phyloP scores from a whole-genome alignment of 1,140 invertebrate species.

The Marisa cornuarietis region DNA sequence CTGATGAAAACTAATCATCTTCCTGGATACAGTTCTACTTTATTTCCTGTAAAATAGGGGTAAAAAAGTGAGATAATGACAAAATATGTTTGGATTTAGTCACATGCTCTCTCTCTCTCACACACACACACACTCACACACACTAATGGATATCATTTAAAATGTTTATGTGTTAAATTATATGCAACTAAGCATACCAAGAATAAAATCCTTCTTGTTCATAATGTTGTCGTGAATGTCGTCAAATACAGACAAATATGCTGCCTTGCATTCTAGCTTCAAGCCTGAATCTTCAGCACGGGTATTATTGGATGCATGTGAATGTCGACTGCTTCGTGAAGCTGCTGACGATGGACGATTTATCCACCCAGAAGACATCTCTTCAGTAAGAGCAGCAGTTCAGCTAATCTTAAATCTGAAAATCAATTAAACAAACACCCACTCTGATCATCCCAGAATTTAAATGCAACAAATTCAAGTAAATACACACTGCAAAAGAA shows the following conservation, averaged over 20 bases:
- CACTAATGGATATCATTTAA: background rate
- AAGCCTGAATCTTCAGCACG: constrained; percentile 28
- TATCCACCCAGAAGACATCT: constrained; percentile 28
- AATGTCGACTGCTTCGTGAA: constrained; percentile 28
- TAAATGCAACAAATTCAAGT: background rate
- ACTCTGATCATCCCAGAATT: too few relatives aligned
- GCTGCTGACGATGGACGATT: constrained; percentile 40
- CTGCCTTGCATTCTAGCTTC: constrained; percentile 55
- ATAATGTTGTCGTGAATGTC: constrained; percentile 50
- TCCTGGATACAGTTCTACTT: too few relatives aligned
- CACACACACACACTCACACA: constrained; percentile 10
- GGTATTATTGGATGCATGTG: background rate
- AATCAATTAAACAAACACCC: too few relatives aligned
- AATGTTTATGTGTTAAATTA: background rate
- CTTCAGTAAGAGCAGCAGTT: background rate
- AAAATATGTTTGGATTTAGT: too few relatives aligned
- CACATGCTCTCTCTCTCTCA: background rate
- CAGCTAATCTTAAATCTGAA: too few relatives aligned
- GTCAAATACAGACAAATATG: constrained; percentile 53
- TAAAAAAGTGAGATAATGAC: too few relatives aligned
- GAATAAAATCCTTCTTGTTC: constrained; percentile 47
- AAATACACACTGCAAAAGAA: background rate
- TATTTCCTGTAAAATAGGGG: too few relatives aligned
- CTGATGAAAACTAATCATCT: too few relatives aligned
- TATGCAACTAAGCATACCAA: constrained; percentile 28